phyloP scores from a whole-genome alignment of 1,140 invertebrate genomes.

The Stegodyphus mimosarum region DNA sequence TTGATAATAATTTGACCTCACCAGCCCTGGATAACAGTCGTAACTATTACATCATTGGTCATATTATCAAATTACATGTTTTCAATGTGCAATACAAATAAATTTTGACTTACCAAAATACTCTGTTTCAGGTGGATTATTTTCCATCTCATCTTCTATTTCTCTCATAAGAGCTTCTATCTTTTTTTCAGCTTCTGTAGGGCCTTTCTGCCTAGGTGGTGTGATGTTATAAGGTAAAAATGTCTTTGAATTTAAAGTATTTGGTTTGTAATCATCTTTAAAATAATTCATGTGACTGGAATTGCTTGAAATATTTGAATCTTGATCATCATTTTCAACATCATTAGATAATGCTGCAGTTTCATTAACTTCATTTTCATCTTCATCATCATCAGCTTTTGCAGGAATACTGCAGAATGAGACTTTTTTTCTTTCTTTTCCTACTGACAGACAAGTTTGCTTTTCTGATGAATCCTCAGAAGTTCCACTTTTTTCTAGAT shows the following conservation, averaged over 20 bases:
- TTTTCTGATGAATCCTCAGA: slow-evolving; percentile 28
- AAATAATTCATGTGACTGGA: slow-evolving; percentile 1
- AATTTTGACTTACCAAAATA: slow-evolving; percentile 84
- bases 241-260: slow-evolving; percentile 74
- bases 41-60: no score
- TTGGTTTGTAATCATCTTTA: slow-evolving; percentile 51
- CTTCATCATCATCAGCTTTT: slow-evolving; percentile 18
- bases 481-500: not conserved
- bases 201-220: slow-evolving; percentile 76
- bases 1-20: no score
- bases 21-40: no score
- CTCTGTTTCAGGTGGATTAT: slow-evolving; percentile 88
- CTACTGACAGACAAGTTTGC: slow-evolving; percentile 35
- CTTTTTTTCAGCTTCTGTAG: slow-evolving; percentile 89
- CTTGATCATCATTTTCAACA: not conserved
- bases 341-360: not conserved
- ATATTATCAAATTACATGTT: no score
- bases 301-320: not conserved
- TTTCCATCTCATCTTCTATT: slow-evolving; percentile 94
- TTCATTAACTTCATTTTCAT: not conserved
- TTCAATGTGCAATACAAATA: no score
- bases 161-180: slow-evolving; percentile 90
- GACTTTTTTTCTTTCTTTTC: slow-evolving; percentile 46
- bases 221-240: slow-evolving; percentile 89
- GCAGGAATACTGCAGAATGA: slow-evolving; percentile 20